Conservation (phyloP, 2,797 vertebrate genomes). For the Sphenodon punctatus region DNA sequence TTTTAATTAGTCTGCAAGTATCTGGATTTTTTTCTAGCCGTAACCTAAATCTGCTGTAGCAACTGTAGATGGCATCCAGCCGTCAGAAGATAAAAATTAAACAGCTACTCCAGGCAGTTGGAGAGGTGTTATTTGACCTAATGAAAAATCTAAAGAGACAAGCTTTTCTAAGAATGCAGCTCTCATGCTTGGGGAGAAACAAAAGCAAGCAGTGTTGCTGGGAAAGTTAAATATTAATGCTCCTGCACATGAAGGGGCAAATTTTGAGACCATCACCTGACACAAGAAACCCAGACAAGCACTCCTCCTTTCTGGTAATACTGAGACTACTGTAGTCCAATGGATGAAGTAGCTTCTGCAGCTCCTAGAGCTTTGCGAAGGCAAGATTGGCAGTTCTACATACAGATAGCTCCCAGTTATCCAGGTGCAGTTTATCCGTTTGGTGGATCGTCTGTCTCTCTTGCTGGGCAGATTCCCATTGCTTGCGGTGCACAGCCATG, state of each 20-base stretch:
- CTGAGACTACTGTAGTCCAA: not conserved
- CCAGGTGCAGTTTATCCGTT: too few relatives aligned
- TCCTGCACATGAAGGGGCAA: not conserved
- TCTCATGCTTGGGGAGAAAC: not conserved
- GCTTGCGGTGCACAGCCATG: too few relatives aligned
- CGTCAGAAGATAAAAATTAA: not conserved
- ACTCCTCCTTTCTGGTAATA: not conserved
- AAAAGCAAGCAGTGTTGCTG: not conserved
- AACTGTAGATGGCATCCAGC: not conserved
- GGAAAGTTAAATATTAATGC: not conserved
- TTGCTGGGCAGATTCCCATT: too few relatives aligned
- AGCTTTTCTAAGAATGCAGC: accelerated
- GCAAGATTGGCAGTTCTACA: not conserved
- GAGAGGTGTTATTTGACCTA: constrained; percentile 3
- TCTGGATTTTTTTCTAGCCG: not conserved
- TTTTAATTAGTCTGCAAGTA: not conserved
- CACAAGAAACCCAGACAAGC: not conserved
- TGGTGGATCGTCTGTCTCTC: too few relatives aligned
- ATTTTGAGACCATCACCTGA: not conserved
- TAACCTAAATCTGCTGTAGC: not conserved
- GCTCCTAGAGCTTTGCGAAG: not conserved
- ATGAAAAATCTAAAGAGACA: not conserved
- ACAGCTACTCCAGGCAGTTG: not conserved
- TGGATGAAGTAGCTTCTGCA: not conserved
- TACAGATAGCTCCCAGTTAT: not conserved